phyloP scores from a whole-genome alignment of 2,113 vertebrate species.

The Hiodon alosoides region DNA sequence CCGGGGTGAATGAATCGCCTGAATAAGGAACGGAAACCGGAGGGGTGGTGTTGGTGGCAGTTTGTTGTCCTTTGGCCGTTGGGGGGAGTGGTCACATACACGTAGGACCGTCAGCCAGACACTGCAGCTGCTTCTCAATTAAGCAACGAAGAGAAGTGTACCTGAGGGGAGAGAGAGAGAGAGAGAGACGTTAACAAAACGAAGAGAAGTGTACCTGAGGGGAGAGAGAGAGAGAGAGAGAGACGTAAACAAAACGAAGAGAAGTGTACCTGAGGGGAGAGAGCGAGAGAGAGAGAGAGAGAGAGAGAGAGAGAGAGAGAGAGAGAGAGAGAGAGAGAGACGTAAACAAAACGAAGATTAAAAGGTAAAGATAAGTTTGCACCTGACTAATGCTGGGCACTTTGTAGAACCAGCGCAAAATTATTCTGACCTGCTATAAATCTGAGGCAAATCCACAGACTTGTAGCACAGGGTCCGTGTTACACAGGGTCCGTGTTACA shows the following conservation, averaged over 20 bases:
- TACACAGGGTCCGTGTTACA: no score
- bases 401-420: neutral
- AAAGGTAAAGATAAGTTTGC: neutral
- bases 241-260: neutral
- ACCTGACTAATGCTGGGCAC: neutral
- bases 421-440: no score
- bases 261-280: neutral
- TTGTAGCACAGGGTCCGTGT: no score
- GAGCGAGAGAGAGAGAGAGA: neutral
- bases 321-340: neutral
- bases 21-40: neutral
- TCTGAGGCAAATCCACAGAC: no score
- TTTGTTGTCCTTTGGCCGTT: neutral
- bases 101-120: conserved; percentile 66
- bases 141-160: conserved; percentile 75
- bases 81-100: conserved; percentile 48
- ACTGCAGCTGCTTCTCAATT: conserved; percentile 81
- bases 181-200: neutral
- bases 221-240: conserved; percentile 12
- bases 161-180: conserved; percentile 37
- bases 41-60: neutral
- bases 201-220: neutral
- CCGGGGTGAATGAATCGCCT: neutral
- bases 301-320: conserved; percentile 7
- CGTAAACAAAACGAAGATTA: neutral